Evolutionary conservation across 2,888 invertebrate species (phyloP).

Genomic region (Agriotes lineatus): DNA sequence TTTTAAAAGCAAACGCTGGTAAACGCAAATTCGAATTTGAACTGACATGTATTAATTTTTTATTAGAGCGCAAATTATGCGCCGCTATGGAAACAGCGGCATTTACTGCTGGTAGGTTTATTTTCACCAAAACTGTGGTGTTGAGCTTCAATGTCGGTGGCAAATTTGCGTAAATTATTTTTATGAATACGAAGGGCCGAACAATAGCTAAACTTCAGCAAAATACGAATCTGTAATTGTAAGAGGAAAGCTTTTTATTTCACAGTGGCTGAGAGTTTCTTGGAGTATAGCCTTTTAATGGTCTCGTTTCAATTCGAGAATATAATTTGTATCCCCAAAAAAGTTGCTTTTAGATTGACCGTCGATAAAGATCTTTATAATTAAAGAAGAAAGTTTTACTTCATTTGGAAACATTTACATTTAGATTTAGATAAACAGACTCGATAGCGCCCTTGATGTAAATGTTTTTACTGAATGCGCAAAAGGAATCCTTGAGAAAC

Average conservation of each 20-base stretch:
- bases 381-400: conserved; percentile 14
- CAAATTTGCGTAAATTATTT: no score
- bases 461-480: conserved; percentile 1
- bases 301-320: conserved; percentile 5
- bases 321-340: conserved; percentile 14
- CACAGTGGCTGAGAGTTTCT: not conserved
- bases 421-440: conserved; percentile 20
- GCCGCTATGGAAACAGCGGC: no score
- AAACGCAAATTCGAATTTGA: not conserved
- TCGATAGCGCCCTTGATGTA: conserved; percentile 9
- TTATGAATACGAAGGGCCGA: no score
- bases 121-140: no score
- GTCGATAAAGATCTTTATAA: conserved; percentile 5
- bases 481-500: conserved; percentile 13
- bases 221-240: not conserved
- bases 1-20: conserved; percentile 1
- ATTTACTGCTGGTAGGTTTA: no score
- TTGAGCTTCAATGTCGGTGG: no score
- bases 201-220: not conserved
- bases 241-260: not conserved
- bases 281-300: conserved; percentile 7
- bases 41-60: conserved; percentile 3
- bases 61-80: no score
- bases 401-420: conserved; percentile 18
- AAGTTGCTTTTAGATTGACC: conserved; percentile 8